Evolutionary conservation across 1,140 invertebrate species (phyloP).

Genomic region (Agrypnia vestita): DNA sequence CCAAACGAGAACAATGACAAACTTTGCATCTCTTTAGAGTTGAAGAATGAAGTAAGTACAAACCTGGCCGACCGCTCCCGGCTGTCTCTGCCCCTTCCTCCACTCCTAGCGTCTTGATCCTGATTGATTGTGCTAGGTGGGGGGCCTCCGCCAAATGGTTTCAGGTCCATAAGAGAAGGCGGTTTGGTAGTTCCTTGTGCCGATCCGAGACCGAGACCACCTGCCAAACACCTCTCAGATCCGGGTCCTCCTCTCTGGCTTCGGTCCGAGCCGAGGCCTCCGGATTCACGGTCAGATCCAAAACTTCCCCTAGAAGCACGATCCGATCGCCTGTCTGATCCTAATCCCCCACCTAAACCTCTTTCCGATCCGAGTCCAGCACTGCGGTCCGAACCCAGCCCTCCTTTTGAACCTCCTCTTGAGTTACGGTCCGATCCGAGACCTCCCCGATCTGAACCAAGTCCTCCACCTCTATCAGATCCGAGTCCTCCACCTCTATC

Average conservation of each 20-base stretch:
- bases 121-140: conserved; percentile 56
- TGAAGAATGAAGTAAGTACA: background rate
- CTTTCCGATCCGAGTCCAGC: background rate
- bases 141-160: conserved; percentile 64
- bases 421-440: background rate
- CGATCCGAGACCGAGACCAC: conserved; percentile 3
- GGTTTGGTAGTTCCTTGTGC: conserved; percentile 41
- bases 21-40: background rate
- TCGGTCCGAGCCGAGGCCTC: conserved; percentile 5
- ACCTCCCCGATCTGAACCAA: background rate
- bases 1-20: no score
- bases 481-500: background rate
- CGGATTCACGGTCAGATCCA: background rate
- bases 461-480: background rate
- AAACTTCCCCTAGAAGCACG: background rate
- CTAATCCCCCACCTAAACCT: background rate
- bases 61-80: conserved; percentile 14
- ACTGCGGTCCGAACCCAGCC: background rate
- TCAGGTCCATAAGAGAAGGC: conserved; percentile 67
- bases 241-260: conserved; percentile 1
- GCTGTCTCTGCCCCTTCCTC: background rate
- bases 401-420: conserved; percentile 5
- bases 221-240: background rate
- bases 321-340: no score
- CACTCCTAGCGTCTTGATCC: conserved; percentile 62